Evolutionary conservation across 2,113 vertebrate genomes (phyloP), one percentile per base, ranked within the genome.

Genomic region (Nyctereutes procyonoides): DNA sequence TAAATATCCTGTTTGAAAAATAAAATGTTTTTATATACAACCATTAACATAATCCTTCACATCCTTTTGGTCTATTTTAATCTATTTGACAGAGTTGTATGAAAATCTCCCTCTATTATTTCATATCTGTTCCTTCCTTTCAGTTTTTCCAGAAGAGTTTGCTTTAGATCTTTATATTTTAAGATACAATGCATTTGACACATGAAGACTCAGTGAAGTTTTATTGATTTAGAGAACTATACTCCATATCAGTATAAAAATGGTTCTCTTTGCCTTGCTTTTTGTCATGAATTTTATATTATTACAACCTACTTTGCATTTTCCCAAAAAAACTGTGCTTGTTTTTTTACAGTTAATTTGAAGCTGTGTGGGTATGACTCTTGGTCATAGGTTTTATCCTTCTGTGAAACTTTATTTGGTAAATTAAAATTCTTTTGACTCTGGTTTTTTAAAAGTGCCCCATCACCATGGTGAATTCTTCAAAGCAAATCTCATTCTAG

Each of bases 251-350:
- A 16, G 19, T 53, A 38, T 30, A 86, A 83, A 93, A 93, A 86
- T 35, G 24, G 43, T 7, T 51, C 32, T 71, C 74, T 88, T 65
- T 95, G 62, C 32, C 63, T 83, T 85, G 63, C 5, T 94, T 95
- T 93, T 94, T 81, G 11, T 65, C 32, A 65, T n/a, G 53, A 92
- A 96, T 93, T 90, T 96, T 51, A 28, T 73, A 85, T 71, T 77
- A 82, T 20, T 56, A 65, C 10, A 80, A 65, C 15, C 30, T 2
- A 60, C 67, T 74, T 51, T 93, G 82, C 15, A 76, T 95, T 85
- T 84, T 88, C 35, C 76, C 87, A 94, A 82, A 87, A 83, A 90
- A 92, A 89, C 17, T 24, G 13, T 60, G 35, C 15, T 51, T 19
- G 5, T 60, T 93, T 13, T 84, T 71, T 88, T 86, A 56, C 9